Percentiles rank a stretch among this genome's conserved stretches.
Evolutionary conservation across 2,797 vertebrate species (phyloP).

Genomic region (Myotis daubentonii): DNA sequence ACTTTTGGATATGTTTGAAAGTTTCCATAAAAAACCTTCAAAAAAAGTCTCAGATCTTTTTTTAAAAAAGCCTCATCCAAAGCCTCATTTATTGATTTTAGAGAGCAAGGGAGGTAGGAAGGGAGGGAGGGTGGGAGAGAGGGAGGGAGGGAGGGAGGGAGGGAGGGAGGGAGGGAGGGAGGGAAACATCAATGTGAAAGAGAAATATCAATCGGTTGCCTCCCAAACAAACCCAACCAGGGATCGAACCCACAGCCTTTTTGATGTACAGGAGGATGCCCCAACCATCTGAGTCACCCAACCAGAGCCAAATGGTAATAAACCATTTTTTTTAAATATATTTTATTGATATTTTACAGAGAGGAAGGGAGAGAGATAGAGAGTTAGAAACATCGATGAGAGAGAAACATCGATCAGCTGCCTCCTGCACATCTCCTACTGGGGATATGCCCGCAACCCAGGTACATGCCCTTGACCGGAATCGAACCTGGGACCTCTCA

Average conservation of each 20-base stretch:
- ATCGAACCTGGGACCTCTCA: too few relatives aligned
- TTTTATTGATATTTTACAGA: too few relatives aligned
- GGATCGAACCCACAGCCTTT: not conserved
- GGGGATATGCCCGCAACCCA: too few relatives aligned
- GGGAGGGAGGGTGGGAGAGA: too few relatives aligned
- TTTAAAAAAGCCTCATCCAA: not conserved
- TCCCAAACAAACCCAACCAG: not conserved
- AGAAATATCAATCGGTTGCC: not conserved
- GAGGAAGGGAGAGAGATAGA: too few relatives aligned
- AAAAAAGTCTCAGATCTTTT: not conserved
- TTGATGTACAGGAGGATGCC: not conserved
- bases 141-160: too few relatives aligned
- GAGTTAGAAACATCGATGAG: too few relatives aligned
- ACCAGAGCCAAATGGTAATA: not conserved
- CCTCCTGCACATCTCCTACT: too few relatives aligned
- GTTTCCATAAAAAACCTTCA: not conserved
- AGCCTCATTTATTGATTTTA: not conserved
- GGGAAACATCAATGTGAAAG: not conserved
- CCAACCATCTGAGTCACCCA: not conserved
- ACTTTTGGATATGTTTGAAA: not conserved
- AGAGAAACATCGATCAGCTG: too few relatives aligned
- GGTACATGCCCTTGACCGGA: too few relatives aligned
- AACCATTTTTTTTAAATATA: not conserved
- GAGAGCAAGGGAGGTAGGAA: not conserved
- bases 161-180: too few relatives aligned